Evolutionary conservation across 2,797 vertebrate genomes (phyloP), one percentile per base, ranked within the genome.

Genomic region (Gouania willdenowi): DNA sequence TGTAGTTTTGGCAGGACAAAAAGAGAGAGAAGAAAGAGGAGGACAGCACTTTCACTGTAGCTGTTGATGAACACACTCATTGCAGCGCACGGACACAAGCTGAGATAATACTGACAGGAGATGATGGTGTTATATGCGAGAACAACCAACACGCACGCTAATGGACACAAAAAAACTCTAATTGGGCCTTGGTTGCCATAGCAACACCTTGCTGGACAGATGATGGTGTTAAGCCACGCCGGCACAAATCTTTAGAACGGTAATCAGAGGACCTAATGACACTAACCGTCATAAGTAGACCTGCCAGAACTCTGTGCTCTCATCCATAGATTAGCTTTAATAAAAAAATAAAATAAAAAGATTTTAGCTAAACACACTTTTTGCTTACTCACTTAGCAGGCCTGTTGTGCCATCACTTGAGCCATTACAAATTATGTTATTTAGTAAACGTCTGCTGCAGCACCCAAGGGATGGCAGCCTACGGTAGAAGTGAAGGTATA

Each of bases 351-450:
- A 58, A 33, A 12, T 41, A 24, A 55, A 49, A 26, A 46, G 46
- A 27, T 41, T 44, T 54, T 42, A 43, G 48, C 56, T 30, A 53
- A 57, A 75, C 71, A 53, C 51, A 61, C 62, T 68, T 59, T 71
- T 71, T 57, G 58, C 70, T 73, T 68, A 63, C 68, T 81, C 79
- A 81, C 79, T 84, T 77, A 81, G 81, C 71, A 53, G 49, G 55
- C 58, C 71, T 69, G 79, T 84, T 81, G 74, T 79, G 75, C 74
- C 79, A 83, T 83, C 81, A 68, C 77, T 84, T 76, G 66, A 83
- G 81, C 81, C 77, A 73, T 88, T 88, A 88, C 87, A 88, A 88
- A 90, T 87, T 69, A 87, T 85, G 87, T 89, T 89, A 87, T 89
- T 90, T 88, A 87, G 86, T 77, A 87, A 86, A 83, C 59, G 86